A percentile compares a stretch with the other conserved stretches of the same genome.
Evolutionary conservation across 1,140 invertebrate genomes (phyloP).

Genomic region (Geopemphigus sp.): DNA sequence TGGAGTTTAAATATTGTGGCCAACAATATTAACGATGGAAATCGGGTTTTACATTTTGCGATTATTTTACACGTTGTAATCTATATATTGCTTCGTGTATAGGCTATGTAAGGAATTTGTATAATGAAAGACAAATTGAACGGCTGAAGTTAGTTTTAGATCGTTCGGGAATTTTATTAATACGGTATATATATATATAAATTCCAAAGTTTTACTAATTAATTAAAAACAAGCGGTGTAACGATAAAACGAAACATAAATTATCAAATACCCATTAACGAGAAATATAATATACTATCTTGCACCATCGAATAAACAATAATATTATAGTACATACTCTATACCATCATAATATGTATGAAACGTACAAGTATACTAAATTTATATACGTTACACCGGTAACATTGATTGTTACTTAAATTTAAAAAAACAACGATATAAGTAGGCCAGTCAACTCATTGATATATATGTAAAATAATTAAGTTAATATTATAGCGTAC

Average conservation of each 20-base stretch:
- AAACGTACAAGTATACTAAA: neutral
- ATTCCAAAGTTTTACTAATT: neutral
- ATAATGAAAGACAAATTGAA: too few species aligned
- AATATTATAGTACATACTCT: neutral
- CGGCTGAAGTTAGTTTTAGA: too few species aligned
- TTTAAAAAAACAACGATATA: neutral
- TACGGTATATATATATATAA: too few species aligned
- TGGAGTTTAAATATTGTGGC: neutral
- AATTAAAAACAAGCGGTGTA: neutral
- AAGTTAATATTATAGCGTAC: too few species aligned
- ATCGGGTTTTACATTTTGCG: too few species aligned
- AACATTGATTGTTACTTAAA: neutral
- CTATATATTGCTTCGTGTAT: too few species aligned
- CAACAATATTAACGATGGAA: too few species aligned
- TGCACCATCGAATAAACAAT: neutral
- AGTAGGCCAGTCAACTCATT: neutral
- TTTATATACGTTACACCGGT: too few species aligned
- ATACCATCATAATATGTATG: neutral
- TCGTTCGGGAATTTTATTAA: too few species aligned
- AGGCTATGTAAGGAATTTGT: too few species aligned
- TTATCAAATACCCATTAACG: neutral
- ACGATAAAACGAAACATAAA: neutral
- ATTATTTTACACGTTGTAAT: too few species aligned
- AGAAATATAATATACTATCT: neutral
- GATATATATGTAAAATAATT: neutral